Percentiles rank a stretch among this genome's conserved stretches.
These are phyloP conservation scores for Natator depressus DNA, from an alignment of 2,113 vertebrate species.

Conservation along the genomic window DNA sequence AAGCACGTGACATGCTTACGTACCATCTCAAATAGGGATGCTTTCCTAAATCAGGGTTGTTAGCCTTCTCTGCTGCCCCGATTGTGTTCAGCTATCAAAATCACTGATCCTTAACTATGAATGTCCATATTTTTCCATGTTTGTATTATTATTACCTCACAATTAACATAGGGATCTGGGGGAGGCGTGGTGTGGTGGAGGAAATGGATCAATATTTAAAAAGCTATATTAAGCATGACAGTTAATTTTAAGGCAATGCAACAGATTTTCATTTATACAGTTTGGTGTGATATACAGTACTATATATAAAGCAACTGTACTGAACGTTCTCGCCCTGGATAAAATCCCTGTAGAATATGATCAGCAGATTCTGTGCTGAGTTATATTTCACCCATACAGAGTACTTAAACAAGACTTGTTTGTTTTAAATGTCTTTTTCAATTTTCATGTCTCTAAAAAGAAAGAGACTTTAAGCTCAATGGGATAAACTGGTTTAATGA, in stretches of 20 bases:
- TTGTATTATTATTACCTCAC: not conserved
- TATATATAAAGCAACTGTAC: not conserved
- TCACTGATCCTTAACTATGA: slow-evolving; percentile 10
- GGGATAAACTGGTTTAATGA: slow-evolving; percentile 34
- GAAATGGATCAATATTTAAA: not conserved
- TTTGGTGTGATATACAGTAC: not conserved
- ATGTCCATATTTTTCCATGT: slow-evolving; percentile 37
- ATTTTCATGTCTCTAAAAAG: slow-evolving; percentile 27
- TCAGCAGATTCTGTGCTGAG: not conserved
- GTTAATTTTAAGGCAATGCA: not conserved
- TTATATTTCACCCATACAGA: not conserved
- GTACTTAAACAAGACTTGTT: not conserved
- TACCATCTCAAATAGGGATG: not conserved
- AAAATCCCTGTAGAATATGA: not conserved
- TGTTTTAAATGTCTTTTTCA: slow-evolving; percentile 35
- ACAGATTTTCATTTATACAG: not conserved
- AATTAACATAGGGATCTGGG: not conserved
- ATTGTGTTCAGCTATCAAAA: slow-evolving; percentile 8
- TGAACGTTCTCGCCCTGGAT: not conserved
- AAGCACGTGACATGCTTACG: not conserved
- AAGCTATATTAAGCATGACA: accelerated
- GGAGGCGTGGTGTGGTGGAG: not conserved
- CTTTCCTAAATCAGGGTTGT: not conserved
- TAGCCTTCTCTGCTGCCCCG: not conserved
- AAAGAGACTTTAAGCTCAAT: slow-evolving; percentile 25